These are phyloP conservation scores for Platanista minor DNA, from an alignment of 2,113 vertebrate species.

Conservation along the genomic window DNA sequence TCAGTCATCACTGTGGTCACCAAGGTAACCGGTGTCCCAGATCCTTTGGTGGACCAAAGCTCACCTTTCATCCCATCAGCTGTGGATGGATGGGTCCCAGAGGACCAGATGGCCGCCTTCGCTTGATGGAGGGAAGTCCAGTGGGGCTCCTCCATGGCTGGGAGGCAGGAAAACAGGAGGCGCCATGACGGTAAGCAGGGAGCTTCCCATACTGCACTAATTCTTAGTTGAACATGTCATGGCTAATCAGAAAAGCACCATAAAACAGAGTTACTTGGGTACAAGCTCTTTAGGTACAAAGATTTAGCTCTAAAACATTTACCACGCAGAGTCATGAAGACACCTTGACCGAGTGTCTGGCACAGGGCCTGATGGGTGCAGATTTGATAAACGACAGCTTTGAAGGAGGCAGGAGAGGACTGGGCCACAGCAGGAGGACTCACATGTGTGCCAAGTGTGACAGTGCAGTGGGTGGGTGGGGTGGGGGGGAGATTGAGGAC, in stretches of 20 bases:
- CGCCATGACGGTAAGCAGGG: fast-evolving
- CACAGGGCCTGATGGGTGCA: fast-evolving
- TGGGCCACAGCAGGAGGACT: background rate
- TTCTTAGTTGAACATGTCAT: fast-evolving
- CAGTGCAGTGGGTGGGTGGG: no score
- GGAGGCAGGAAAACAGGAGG: background rate
- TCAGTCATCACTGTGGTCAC: background rate
- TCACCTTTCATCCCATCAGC: background rate
- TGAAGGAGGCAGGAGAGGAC: background rate
- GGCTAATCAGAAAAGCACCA: background rate
- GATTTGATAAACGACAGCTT: background rate
- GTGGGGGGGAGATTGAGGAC: no score
- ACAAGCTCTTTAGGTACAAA: background rate
- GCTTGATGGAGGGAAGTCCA: background rate
- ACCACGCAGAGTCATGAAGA: background rate
- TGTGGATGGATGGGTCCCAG: fast-evolving
- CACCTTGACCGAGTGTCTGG: background rate
- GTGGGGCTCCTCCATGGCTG: background rate
- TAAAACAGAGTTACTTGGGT: background rate
- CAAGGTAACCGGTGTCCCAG: background rate
- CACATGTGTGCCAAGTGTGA: background rate
- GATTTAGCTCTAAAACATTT: background rate
- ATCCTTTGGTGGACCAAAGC: background rate
- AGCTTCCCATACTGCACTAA: background rate
- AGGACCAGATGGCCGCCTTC: fast-evolving